Conservation (phyloP, 2,888 invertebrate species). For the Aromia moschata region DNA sequence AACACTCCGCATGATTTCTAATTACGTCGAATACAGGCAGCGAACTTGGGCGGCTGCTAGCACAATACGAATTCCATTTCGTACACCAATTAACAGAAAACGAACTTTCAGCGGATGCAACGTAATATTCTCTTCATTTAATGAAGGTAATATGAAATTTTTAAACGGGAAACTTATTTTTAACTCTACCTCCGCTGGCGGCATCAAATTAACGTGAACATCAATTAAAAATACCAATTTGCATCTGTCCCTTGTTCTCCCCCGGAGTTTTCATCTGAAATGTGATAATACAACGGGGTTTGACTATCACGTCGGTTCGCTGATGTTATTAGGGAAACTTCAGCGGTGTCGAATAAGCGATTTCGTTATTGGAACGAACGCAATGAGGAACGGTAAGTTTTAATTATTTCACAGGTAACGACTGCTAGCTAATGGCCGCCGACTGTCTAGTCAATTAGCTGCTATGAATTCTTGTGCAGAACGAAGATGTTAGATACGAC, state of each 20-base stretch:
- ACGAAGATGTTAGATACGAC: too few species aligned
- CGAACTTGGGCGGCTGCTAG: not conserved
- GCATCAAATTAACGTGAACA: conserved; percentile 19
- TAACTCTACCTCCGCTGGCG: conserved; percentile 10
- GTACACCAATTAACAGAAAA: conserved; percentile 14
- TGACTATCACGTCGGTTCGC: not conserved
- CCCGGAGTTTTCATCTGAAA: conserved; percentile 13
- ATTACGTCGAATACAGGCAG: not conserved
- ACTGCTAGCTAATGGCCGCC: too few species aligned
- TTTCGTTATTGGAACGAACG: not conserved
- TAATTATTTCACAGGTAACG: too few species aligned
- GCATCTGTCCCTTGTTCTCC: conserved; percentile 2
- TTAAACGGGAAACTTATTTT: conserved; percentile 21
- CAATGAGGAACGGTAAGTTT: not conserved
- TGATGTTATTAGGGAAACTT: not conserved
- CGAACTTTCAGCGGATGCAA: conserved; percentile 1
- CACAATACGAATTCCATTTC: not conserved
- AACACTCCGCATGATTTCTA: not conserved
- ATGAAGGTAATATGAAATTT: conserved; percentile 19
- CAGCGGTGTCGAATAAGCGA: conserved; percentile 2
- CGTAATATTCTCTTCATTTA: conserved; percentile 13
- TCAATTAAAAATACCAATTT: conserved; percentile 26
- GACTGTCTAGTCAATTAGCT: too few species aligned
- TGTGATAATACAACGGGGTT: conserved; percentile 10
- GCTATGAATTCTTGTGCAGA: too few species aligned